Base-by-base conservation (phyloP, 2,113 vertebrate genomes). In the Tympanuchus pallidicinctus region DNA sequence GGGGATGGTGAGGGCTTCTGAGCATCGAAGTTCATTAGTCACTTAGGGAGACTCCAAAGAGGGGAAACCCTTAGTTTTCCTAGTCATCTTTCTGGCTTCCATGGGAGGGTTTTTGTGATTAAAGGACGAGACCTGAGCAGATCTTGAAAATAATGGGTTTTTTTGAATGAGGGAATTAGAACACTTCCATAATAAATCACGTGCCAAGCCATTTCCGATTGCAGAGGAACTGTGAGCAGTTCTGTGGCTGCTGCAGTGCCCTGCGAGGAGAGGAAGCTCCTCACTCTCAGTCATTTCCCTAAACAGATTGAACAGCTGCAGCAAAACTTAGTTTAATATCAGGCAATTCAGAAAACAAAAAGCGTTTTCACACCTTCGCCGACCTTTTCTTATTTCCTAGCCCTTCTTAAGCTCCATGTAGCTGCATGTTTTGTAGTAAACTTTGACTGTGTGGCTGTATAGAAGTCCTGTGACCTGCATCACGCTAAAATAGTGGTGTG, bases 201-300 rank as follows among this genome's bases (percentile, higher is more conserved):
- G 11, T 34, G 5, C 38, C 7, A 38, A 16, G 61, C 22, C n/a
- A 8, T 79, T 74, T 59, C 42, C 42, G 0, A 50, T 34, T 38
- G 0, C 6, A 11, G 18, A 13, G 30, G 6, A 32, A 1, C 32
- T 57, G 36, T 30, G 83, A 32, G 8, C 4, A 0, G 7, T 36
- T 43, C 48, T 63, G 32, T 8, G 82, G 61, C 61, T 38, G 36
- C 66, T 45, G 59, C 13, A 28, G 10, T 57, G 32, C 54, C 70
- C 60, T 67, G 63, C 17, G 11, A n/a, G 12, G 34, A 57, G 24
- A 18, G n/a, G 30, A 13, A 34, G 17, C 32, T 57, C 59, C 28
- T 5, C 20, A 18, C 15, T 6, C 20, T 43, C 6, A 16, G 2
- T n/a, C 13, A 28, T 32, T 76, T 48, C 56, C 28, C 63, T 27